phyloP scores from a whole-genome alignment of 2,113 vertebrate genomes.

The Paracanthobrama guichenoti region DNA sequence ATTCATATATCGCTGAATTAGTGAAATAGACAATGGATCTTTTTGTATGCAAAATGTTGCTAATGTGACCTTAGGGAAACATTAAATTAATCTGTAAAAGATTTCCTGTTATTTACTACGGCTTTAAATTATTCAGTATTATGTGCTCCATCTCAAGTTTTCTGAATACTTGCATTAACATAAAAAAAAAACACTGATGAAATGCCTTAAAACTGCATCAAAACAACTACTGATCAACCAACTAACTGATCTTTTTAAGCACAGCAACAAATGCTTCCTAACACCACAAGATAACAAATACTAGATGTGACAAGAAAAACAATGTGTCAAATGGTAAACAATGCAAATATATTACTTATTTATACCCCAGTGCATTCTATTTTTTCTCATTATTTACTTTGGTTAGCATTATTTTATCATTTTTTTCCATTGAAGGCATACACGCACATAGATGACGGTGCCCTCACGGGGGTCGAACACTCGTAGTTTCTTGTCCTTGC shows the following conservation, averaged over 20 bases:
- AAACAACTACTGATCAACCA: neutral
- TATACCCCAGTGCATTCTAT: neutral
- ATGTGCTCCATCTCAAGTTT: neutral
- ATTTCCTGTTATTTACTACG: no score
- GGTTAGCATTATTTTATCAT: neutral
- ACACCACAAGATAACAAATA: neutral
- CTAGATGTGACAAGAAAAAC: neutral
- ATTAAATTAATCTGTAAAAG: no score
- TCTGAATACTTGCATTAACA: no score
- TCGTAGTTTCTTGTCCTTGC: slow-evolving; percentile 84
- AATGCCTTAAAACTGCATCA: neutral
- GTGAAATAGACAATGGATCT: no score
- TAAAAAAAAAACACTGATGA: no score
- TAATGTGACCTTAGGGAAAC: no score
- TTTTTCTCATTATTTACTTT: neutral
- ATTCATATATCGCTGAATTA: no score
- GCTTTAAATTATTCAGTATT: neutral
- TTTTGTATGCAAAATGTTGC: no score
- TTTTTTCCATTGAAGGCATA: neutral
- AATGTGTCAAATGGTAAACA: neutral
- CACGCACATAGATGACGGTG: slow-evolving; percentile 65
- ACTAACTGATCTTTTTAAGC: neutral
- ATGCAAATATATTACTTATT: neutral
- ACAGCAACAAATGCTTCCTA: neutral
- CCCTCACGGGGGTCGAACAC: slow-evolving; percentile 83